These are phyloP conservation scores for Drosophila recens DNA, from an alignment of 2,888 invertebrate species.

Conservation along the genomic window DNA sequence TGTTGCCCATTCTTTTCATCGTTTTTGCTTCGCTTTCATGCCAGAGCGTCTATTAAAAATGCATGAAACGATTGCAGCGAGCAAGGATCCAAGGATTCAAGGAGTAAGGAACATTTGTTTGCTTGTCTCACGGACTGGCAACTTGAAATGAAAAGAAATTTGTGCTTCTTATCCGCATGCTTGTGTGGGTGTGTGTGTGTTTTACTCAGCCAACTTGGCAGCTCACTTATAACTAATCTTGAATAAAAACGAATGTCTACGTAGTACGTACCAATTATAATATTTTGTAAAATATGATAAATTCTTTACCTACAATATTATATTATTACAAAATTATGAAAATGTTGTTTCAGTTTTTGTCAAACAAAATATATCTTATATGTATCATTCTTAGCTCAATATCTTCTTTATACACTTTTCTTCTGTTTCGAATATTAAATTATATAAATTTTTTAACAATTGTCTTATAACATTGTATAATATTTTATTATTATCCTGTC, in stretches of 20 bases:
- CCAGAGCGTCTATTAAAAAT: constrained; percentile 63
- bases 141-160: constrained; percentile 57
- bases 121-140: constrained; percentile 29
- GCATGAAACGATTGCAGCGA: constrained; percentile 47
- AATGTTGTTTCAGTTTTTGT: too few species aligned
- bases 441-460: too few species aligned
- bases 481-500: too few species aligned
- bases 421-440: too few species aligned
- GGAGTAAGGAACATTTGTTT: constrained; percentile 24
- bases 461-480: too few species aligned
- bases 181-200: constrained; percentile 2
- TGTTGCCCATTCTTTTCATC: neutral
- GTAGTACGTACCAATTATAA: neutral
- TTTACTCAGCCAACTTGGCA: constrained; percentile 29
- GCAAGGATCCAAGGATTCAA: neutral
- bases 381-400: too few species aligned
- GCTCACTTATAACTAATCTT: constrained; percentile 36
- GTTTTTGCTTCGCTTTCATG: constrained; percentile 13
- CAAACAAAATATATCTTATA: too few species aligned
- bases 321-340: too few species aligned
- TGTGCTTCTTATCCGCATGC: constrained; percentile 11
- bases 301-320: neutral
- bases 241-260: constrained; percentile 15
- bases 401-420: too few species aligned
- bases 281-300: neutral